phyloP scores from a whole-genome alignment of 1,140 invertebrate genomes.

The Agrypnia vestita region DNA sequence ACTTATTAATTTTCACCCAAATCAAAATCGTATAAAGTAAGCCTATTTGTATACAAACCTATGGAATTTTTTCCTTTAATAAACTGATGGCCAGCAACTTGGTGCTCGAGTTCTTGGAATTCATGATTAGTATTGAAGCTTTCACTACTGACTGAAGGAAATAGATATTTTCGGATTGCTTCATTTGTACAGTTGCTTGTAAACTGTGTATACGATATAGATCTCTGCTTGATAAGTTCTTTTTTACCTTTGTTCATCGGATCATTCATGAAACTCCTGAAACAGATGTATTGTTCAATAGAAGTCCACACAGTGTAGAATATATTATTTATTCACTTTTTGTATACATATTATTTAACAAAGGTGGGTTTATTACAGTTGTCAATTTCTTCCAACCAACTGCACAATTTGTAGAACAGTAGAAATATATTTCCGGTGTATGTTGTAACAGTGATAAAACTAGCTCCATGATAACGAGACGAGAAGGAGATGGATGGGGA shows the following conservation, averaged over 20 bases:
- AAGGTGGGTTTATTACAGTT: no score
- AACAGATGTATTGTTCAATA: not conserved
- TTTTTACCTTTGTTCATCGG: not conserved
- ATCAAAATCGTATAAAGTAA: not conserved
- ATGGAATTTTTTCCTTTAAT: slow-evolving; percentile 71
- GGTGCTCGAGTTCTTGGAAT: slow-evolving; percentile 71
- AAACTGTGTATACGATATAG: slow-evolving; percentile 6
- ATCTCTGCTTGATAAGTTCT: slow-evolving; percentile 42
- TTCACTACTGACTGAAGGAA: slow-evolving; percentile 58
- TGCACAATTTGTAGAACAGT: no score
- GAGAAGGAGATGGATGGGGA: no score
- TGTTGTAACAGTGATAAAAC: no score
- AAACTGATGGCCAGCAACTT: slow-evolving; percentile 82
- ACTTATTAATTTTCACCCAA: no score
- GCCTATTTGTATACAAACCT: slow-evolving; percentile 67
- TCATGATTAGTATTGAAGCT: slow-evolving; percentile 61
- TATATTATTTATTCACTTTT: no score
- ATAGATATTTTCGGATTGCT: slow-evolving; percentile 50
- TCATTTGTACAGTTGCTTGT: not conserved
- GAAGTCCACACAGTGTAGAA: no score
- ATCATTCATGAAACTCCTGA: slow-evolving; percentile 22
- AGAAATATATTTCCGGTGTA: no score
- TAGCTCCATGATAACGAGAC: no score
- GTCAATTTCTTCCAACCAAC: no score
- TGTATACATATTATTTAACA: no score